Percentiles rank a stretch among this genome's conserved stretches.
phyloP scores from a whole-genome alignment of 2,888 invertebrate species.

The Brachyptera risi region DNA sequence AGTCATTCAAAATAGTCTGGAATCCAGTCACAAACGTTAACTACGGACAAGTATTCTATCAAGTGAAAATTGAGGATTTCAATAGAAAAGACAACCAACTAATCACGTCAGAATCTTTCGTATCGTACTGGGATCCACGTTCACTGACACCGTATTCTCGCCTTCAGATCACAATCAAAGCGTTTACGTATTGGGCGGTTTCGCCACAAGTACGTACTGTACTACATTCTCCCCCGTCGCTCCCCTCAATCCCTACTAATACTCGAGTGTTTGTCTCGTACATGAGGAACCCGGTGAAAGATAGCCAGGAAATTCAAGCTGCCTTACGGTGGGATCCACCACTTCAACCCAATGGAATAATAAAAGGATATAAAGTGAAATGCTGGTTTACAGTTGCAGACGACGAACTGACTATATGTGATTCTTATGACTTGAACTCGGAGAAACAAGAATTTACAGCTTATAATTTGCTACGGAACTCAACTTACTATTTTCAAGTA shows the following conservation, averaged over 20 bases:
- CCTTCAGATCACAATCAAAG: conserved; percentile 68
- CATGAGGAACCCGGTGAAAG: conserved; percentile 43
- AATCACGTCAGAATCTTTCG: conserved; percentile 18
- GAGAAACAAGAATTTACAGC: conserved; percentile 56
- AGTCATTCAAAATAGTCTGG: conserved; percentile 83
- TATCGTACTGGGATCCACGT: conserved; percentile 24
- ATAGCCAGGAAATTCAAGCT: conserved; percentile 35
- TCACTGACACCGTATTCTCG: conserved; percentile 60
- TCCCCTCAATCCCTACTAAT: conserved; percentile 69
- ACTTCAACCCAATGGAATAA: conserved; percentile 64
- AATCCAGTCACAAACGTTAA: conserved; percentile 67
- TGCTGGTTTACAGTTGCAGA: conserved; percentile 58
- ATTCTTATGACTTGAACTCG: conserved; percentile 48
- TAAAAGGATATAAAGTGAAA: conserved; percentile 65
- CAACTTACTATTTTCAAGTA: conserved; percentile 66
- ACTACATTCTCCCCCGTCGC: conserved; percentile 74
- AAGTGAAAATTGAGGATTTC: conserved; percentile 63
- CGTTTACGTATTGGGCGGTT: conserved; percentile 82
- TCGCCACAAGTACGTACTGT: conserved; percentile 58
- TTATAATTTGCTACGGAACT: conserved; percentile 53
- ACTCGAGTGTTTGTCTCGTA: conserved; percentile 70
- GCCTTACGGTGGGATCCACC: conserved; percentile 81
- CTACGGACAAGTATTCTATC: conserved; percentile 78
- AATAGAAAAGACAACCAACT: conserved; percentile 50
- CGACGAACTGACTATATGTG: conserved; percentile 51